These are phyloP conservation scores for Drosophila arawakana DNA, from an alignment of 1,140 invertebrate species.

Conservation along the genomic window DNA sequence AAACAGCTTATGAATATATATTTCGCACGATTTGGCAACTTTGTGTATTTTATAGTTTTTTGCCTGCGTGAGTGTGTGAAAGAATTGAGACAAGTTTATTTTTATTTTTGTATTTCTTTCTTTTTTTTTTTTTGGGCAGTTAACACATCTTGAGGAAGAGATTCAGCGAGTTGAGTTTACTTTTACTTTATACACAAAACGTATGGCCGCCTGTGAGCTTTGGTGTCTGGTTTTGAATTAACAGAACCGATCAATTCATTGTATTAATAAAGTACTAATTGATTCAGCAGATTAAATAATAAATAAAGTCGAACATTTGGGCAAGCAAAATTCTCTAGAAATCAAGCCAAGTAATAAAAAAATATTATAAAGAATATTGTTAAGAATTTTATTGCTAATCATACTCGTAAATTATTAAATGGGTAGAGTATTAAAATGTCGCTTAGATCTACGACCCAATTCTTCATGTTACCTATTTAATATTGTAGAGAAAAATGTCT, in stretches of 20 bases:
- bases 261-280: background rate
- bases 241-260: background rate
- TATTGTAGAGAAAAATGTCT: background rate
- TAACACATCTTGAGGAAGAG: background rate
- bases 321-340: too few relatives aligned
- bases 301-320: too few relatives aligned
- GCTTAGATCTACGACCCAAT: too few relatives aligned
- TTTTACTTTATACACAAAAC: background rate
- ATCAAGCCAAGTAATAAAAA: too few relatives aligned
- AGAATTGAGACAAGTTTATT: background rate
- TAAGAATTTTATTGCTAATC: too few relatives aligned
- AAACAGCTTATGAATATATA: conserved; percentile 14
- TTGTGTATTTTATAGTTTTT: conserved; percentile 17
- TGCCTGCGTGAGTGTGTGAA: background rate
- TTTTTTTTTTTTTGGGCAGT: background rate
- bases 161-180: background rate
- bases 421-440: too few relatives aligned
- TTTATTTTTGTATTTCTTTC: background rate
- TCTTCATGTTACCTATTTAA: too few relatives aligned
- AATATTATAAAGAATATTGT: too few relatives aligned
- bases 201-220: background rate
- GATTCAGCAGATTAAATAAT: too few relatives aligned
- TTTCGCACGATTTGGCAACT: conserved; percentile 4
- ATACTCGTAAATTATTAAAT: too few relatives aligned
- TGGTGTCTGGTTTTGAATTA: background rate